A percentile compares a stretch with the other conserved stretches of the same genome.
These are phyloP conservation scores for Diorhabda elongata DNA, from an alignment of 1,140 invertebrate genomes.

Conservation along the genomic window DNA sequence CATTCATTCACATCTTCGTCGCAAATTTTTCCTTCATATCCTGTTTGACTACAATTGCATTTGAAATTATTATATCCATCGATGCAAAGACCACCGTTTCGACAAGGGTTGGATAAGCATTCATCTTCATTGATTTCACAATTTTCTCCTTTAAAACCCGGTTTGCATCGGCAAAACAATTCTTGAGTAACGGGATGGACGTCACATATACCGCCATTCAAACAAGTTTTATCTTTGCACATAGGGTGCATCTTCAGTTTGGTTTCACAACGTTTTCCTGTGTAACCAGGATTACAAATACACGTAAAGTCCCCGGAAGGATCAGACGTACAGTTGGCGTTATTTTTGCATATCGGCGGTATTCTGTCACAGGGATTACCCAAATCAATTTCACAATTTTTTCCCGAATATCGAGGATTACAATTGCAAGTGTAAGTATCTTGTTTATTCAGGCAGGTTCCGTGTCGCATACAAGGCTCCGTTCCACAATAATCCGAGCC, in stretches of 20 bases:
- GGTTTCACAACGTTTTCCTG: slow-evolving; percentile 70
- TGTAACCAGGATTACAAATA: slow-evolving; percentile 67
- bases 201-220: slow-evolving; percentile 66
- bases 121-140: slow-evolving; percentile 71
- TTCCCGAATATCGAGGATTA: slow-evolving; percentile 58
- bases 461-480: slow-evolving; percentile 77
- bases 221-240: slow-evolving; percentile 70
- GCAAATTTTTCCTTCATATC: slow-evolving; percentile 75
- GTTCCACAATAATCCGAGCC: slow-evolving; percentile 66
- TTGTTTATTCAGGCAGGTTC: slow-evolving; percentile 67
- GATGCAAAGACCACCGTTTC: slow-evolving; percentile 76
- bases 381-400: slow-evolving; percentile 78
- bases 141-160: slow-evolving; percentile 60
- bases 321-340: slow-evolving; percentile 68
- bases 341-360: slow-evolving; percentile 59
- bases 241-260: slow-evolving; percentile 63
- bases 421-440: slow-evolving; percentile 77
- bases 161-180: slow-evolving; percentile 57
- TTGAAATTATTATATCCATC: slow-evolving; percentile 75
- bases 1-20: slow-evolving; percentile 86
- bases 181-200: slow-evolving; percentile 53
- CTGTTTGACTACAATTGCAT: slow-evolving; percentile 69
- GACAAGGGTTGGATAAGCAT: slow-evolving; percentile 70
- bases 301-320: slow-evolving; percentile 72
- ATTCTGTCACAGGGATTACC: slow-evolving; percentile 61